Conservation (phyloP, 2,888 invertebrate genomes). For the Cantharis flavilabris region DNA sequence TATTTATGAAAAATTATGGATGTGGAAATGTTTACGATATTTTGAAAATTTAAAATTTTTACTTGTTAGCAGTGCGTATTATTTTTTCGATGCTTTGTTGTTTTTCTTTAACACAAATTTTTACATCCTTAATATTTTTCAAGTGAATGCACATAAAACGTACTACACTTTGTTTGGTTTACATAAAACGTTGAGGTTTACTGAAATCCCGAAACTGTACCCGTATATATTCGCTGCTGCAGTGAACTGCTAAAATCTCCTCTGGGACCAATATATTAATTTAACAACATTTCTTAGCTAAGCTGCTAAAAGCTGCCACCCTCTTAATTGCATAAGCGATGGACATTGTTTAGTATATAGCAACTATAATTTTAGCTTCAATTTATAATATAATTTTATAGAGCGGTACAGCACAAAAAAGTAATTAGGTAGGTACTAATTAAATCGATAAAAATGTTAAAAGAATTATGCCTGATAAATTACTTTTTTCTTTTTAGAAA, state of each 20-base stretch:
- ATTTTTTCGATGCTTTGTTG: background rate
- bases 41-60: background rate
- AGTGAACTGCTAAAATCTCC: constrained; percentile 27
- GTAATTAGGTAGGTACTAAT: background rate
- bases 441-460: background rate
- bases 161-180: background rate
- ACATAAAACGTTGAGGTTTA: constrained; percentile 21
- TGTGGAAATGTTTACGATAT: background rate
- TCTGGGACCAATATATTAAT: constrained; percentile 32
- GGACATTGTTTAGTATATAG: constrained; percentile 28
- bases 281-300: constrained; percentile 33
- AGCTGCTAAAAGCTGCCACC: constrained; percentile 37
- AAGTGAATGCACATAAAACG: background rate
- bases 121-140: background rate
- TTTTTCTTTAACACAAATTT: background rate
- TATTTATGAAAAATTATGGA: background rate
- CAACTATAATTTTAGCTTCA: constrained; percentile 7
- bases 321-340: constrained; percentile 39
- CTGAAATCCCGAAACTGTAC: constrained; percentile 24
- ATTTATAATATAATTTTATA: background rate
- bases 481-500: too few species aligned
- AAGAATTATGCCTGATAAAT: too few species aligned
- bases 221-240: constrained; percentile 19
- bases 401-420: background rate
- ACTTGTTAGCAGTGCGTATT: background rate